Evolutionary conservation across 1,140 invertebrate species (phyloP).

Genomic region (Asbolus verrucosus): DNA sequence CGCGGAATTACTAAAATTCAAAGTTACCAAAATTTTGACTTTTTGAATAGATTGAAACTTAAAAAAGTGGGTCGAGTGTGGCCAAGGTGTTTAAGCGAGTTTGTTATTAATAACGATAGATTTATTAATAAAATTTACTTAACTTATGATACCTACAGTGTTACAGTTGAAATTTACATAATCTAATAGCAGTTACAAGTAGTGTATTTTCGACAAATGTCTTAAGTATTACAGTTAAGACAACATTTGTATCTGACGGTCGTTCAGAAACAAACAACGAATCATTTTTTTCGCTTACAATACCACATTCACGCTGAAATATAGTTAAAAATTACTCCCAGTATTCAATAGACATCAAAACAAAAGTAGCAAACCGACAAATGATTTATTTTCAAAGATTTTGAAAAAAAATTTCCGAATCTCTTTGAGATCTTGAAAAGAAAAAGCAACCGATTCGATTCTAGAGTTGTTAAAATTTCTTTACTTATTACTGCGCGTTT

Average conservation of each 20-base stretch:
- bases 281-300: conserved; percentile 15
- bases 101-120: background rate
- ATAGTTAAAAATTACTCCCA: background rate
- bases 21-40: no score
- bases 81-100: no score
- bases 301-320: conserved; percentile 36
- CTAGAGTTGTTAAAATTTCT: conserved; percentile 31
- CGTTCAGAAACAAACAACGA: conserved; percentile 21
- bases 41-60: no score
- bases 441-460: conserved; percentile 38
- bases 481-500: background rate
- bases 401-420: conserved; percentile 3
- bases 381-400: conserved; percentile 3
- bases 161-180: conserved; percentile 57
- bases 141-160: conserved; percentile 54
- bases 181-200: conserved; percentile 47
- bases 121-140: conserved; percentile 58
- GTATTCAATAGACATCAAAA: background rate
- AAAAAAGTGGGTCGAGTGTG: no score
- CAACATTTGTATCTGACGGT: conserved; percentile 32
- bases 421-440: conserved; percentile 39
- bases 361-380: conserved; percentile 4
- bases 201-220: conserved; percentile 46
- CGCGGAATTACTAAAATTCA: no score
- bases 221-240: conserved; percentile 44